Conservation (phyloP, 92 coral and sea anemone species). For the Bergia puertoricense region DNA sequence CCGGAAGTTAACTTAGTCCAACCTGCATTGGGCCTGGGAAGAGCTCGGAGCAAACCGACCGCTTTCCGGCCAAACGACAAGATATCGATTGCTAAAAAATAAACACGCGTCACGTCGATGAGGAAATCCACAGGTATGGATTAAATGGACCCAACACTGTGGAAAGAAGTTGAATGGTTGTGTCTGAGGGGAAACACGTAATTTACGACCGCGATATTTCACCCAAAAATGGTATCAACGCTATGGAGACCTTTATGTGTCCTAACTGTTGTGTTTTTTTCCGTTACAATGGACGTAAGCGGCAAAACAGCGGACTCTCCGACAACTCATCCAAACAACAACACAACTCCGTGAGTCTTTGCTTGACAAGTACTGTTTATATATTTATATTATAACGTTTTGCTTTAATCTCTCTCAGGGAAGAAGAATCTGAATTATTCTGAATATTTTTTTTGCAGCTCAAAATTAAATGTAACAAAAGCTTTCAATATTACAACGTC, state of each 20-base stretch:
- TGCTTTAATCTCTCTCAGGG: not conserved
- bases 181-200: no score
- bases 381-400: not conserved
- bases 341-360: conserved; percentile 10
- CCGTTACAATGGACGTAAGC: conserved; percentile 9
- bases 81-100: conserved; percentile 24
- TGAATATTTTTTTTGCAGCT: conserved; percentile 23
- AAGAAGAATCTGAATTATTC: not conserved
- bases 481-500: conserved; percentile 45
- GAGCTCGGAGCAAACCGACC: not conserved
- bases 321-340: conserved; percentile 6
- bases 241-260: conserved; percentile 19
- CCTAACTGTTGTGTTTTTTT: conserved; percentile 5
- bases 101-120: conserved; percentile 48
- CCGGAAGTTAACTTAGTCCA: not conserved
- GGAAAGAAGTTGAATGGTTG: not conserved
- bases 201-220: not conserved
- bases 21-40: not conserved
- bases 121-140: conserved; percentile 37
- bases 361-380: conserved; percentile 10
- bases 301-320: not conserved
- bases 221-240: conserved; percentile 1
- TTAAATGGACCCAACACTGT: not conserved
- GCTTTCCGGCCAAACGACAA: conserved; percentile 27
- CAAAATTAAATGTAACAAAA: conserved; percentile 52